These are phyloP conservation scores for Caenorhabditis sulstoni DNA, from an alignment of 2,888 invertebrate species.

Conservation along the genomic window DNA sequence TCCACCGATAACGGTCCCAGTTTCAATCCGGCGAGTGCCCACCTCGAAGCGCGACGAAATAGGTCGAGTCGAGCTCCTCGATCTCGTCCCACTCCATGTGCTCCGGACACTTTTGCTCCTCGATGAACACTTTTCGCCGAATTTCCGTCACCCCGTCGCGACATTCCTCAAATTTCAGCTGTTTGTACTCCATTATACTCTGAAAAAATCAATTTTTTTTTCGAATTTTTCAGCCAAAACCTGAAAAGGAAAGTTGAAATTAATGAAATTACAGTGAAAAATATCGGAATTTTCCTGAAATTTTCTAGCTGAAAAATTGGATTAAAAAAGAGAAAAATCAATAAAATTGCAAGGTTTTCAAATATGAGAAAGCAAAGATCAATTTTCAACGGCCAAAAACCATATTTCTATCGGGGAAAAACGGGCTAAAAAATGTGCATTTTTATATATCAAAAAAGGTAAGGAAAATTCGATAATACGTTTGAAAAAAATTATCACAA, in stretches of 20 bases:
- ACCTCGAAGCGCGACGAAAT: constrained; percentile 53
- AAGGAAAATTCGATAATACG: constrained; percentile 10
- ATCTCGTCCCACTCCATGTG: constrained; percentile 60
- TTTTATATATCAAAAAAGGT: constrained; percentile 10
- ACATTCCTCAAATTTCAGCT: constrained; percentile 40
- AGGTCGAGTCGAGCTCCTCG: constrained; percentile 50
- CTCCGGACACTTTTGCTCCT: constrained; percentile 62
- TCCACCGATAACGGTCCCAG: no score
- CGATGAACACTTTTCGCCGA: constrained; percentile 57
- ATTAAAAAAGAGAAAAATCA: no score
- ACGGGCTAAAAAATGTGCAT: not conserved
- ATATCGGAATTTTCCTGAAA: constrained; percentile 2
- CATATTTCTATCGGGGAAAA: not conserved
- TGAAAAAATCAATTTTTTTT: not conserved
- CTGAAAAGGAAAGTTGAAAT: no score
- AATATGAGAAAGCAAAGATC: constrained; percentile 6
- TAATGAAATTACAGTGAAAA: no score
- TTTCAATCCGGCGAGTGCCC: no score
- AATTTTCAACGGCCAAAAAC: not conserved
- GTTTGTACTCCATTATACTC: constrained; percentile 53
- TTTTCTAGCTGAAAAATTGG: not conserved
- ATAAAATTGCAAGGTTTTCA: no score
- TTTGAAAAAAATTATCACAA: constrained; percentile 38
- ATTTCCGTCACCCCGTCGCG: constrained; percentile 30
- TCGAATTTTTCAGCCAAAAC: no score